Evolutionary conservation across 2,797 vertebrate genomes (phyloP).

Genomic region (Holocentrus rufus): DNA sequence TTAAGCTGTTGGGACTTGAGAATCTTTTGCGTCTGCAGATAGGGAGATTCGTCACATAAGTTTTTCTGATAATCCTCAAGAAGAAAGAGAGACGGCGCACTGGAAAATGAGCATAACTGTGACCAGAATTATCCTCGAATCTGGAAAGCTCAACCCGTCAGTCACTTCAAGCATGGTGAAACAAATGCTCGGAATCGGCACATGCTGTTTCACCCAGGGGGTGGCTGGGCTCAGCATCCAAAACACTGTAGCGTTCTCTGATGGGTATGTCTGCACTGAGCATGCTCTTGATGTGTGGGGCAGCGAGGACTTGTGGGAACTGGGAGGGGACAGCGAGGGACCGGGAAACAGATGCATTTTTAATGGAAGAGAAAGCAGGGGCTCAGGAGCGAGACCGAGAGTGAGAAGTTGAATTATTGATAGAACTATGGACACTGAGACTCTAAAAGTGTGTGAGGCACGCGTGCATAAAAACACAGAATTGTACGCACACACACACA

Average conservation of each 20-base stretch:
- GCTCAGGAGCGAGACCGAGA: constrained; percentile 66
- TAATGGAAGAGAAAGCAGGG: constrained; percentile 73
- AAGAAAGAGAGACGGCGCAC: background rate
- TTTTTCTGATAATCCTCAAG: too few relatives aligned
- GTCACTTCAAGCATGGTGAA: constrained; percentile 28
- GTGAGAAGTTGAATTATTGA: constrained; percentile 80
- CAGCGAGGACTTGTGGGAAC: constrained; percentile 55
- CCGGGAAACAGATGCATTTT: constrained; percentile 79
- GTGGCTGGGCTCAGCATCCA: constrained; percentile 10
- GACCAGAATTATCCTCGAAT: background rate
- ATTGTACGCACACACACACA: constrained; percentile 41
- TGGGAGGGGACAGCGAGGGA: constrained; percentile 66
- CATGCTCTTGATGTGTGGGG: constrained; percentile 24
- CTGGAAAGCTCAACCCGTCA: background rate
- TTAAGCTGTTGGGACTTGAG: too few relatives aligned
- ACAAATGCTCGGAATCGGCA: background rate
- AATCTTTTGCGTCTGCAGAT: too few relatives aligned
- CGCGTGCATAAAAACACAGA: constrained; percentile 35
- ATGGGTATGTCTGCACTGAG: constrained; percentile 23
- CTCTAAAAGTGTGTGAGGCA: constrained; percentile 63
- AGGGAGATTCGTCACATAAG: too few relatives aligned
- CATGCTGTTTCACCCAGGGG: background rate
- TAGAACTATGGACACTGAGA: constrained; percentile 69
- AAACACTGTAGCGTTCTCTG: constrained; percentile 10
- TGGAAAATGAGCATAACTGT: background rate